Evolutionary conservation across 2,113 vertebrate genomes (phyloP).

Genomic region (Mirza zaza): DNA sequence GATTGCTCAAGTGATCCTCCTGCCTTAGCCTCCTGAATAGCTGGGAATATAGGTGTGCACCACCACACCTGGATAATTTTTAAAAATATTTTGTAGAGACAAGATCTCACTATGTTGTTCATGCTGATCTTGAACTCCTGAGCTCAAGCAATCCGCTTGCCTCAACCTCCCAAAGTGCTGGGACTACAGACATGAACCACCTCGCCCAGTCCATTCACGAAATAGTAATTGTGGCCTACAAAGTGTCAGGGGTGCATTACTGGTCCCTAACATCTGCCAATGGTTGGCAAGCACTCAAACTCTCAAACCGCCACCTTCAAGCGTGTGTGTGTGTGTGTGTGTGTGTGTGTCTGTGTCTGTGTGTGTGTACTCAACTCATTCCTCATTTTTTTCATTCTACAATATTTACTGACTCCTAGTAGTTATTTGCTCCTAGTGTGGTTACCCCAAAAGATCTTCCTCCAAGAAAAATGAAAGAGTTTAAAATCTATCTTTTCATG

Average conservation of each 20-base stretch:
- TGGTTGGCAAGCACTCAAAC: accelerated
- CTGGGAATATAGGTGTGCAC: too few relatives aligned
- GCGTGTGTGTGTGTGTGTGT: accelerated
- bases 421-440: not conserved
- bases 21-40: too few relatives aligned
- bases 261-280: not conserved
- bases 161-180: too few relatives aligned
- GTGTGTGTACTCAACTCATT: not conserved
- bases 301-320: not conserved
- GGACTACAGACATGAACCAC: too few relatives aligned
- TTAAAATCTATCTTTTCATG: not conserved
- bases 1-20: too few relatives aligned
- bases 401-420: not conserved
- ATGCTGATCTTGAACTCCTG: too few relatives aligned
- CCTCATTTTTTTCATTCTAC: not conserved
- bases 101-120: too few relatives aligned
- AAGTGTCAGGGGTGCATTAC: accelerated
- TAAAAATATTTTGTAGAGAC: too few relatives aligned
- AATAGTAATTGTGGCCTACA: too few relatives aligned
- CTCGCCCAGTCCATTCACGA: not conserved
- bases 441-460: not conserved
- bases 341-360: accelerated
- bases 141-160: too few relatives aligned
- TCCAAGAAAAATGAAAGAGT: not conserved
- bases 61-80: too few relatives aligned